These are phyloP conservation scores for Typhlichthys eigenmanni DNA, from an alignment of 2,797 vertebrate genomes.

Conservation along the genomic window DNA sequence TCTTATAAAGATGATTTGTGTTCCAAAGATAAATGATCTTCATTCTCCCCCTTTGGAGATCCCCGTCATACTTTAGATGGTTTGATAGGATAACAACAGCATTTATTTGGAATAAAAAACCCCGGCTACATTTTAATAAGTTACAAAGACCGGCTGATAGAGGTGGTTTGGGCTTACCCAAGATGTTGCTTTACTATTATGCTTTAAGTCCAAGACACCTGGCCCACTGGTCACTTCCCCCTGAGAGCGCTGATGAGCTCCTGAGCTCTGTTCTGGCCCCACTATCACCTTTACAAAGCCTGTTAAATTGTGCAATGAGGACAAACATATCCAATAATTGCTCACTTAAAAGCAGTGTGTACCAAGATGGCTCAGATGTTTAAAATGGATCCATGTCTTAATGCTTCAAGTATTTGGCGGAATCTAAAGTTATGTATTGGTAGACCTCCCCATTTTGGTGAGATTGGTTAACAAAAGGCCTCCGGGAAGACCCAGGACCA, in stretches of 20 bases:
- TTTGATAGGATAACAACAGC: conserved; percentile 2
- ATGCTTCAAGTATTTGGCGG: background rate
- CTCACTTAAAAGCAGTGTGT: conserved; percentile 2
- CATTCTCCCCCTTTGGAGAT: too few relatives aligned
- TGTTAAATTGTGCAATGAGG: background rate
- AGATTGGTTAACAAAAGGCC: too few relatives aligned
- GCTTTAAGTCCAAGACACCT: background rate
- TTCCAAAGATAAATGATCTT: too few relatives aligned
- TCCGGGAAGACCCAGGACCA: too few relatives aligned
- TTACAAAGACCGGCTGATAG: background rate
- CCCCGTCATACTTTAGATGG: too few relatives aligned
- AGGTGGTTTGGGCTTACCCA: background rate
- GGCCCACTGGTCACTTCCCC: background rate
- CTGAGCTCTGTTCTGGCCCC: background rate
- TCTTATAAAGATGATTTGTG: too few relatives aligned
- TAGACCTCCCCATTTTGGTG: background rate
- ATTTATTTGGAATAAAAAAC: background rate
- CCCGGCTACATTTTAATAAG: too few relatives aligned
- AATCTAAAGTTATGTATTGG: background rate
- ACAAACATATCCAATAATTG: background rate
- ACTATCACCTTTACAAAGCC: background rate
- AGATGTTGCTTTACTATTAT: background rate
- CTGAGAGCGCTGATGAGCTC: too few relatives aligned
- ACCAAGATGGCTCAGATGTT: background rate
- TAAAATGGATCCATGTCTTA: background rate